Percentiles rank a stretch among this genome's conserved stretches.
Evolutionary conservation across 2,888 invertebrate species (phyloP).

Genomic region (Phrixothrix hirtus): DNA sequence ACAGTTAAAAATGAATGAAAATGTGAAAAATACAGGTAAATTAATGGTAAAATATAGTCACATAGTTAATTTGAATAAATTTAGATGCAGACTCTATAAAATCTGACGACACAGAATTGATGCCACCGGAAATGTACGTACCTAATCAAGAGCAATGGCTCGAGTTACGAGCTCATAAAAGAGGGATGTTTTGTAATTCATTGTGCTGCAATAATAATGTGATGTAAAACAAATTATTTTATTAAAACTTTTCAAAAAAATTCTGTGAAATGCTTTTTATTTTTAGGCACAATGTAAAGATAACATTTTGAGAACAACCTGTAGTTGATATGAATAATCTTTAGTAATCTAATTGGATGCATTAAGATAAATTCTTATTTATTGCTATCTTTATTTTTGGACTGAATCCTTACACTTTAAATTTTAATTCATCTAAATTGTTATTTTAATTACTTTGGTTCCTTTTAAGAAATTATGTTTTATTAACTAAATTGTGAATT

Average conservation of each 20-base stretch:
- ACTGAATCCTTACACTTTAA: too few species aligned
- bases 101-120: conserved; percentile 60
- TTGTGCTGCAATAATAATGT: conserved; percentile 39
- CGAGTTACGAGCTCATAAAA: conserved; percentile 66
- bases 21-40: conserved; percentile 36
- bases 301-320: too few species aligned
- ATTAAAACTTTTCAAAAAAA: neutral
- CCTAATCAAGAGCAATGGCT: conserved; percentile 91
- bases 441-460: too few species aligned
- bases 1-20: conserved; percentile 71
- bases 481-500: too few species aligned
- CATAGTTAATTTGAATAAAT: neutral
- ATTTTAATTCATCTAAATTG: too few species aligned
- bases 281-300: neutral
- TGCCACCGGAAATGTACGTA: conserved; percentile 93
- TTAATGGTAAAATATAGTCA: too few species aligned
- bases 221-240: neutral
- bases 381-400: too few species aligned
- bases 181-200: conserved; percentile 36
- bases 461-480: too few species aligned
- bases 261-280: neutral
- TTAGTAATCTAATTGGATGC: too few species aligned
- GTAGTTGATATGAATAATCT: too few species aligned
- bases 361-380: too few species aligned
- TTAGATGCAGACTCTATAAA: conserved; percentile 51